Percentiles rank a stretch among this genome's conserved stretches.
Evolutionary conservation across 2,888 invertebrate genomes (phyloP).

Genomic region (Caenorhabditis sp.): DNA sequence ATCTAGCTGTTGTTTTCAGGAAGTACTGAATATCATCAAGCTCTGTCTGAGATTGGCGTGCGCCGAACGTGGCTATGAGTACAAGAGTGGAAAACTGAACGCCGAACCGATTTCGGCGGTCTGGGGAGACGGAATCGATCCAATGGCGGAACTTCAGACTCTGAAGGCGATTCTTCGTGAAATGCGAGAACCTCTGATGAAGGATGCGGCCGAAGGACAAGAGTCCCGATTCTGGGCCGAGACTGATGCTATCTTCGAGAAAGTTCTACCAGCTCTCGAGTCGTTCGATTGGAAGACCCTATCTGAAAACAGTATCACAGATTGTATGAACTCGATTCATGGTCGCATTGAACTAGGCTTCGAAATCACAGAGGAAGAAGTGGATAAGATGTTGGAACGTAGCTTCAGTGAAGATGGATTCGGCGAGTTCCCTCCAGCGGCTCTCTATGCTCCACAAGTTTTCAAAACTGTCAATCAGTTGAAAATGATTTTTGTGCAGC

Average conservation of each 20-base stretch:
- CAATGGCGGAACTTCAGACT: conserved; percentile 33
- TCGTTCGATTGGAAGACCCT: conserved; percentile 31
- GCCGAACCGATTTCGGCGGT: not conserved
- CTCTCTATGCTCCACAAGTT: not conserved
- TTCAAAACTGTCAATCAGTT: conserved; percentile 40
- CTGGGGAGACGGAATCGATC: conserved; percentile 35
- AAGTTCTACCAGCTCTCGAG: conserved; percentile 35
- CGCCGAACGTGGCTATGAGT: conserved; percentile 33
- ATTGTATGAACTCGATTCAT: conserved; percentile 25
- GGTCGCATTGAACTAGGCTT: conserved; percentile 35
- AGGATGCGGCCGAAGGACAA: not conserved
- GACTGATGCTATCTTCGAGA: not conserved
- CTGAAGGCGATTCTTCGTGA: conserved; percentile 21
- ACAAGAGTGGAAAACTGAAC: not conserved
- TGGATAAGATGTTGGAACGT: conserved; percentile 43
- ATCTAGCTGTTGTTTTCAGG: conserved; percentile 5
- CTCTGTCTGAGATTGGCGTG: conserved; percentile 39
- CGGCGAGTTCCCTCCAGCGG: conserved; percentile 47
- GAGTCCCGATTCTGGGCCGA: conserved; percentile 17
- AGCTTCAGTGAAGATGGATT: conserved; percentile 38
- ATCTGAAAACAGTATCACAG: conserved; percentile 27
- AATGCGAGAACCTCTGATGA: conserved; percentile 2
- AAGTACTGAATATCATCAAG: conserved; percentile 15
- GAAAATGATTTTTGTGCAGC: conserved; percentile 26
- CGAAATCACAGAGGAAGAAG: conserved; percentile 33